Evolutionary conservation across 2,797 vertebrate genomes (phyloP).

Genomic region (Sebastes itinus): DNA sequence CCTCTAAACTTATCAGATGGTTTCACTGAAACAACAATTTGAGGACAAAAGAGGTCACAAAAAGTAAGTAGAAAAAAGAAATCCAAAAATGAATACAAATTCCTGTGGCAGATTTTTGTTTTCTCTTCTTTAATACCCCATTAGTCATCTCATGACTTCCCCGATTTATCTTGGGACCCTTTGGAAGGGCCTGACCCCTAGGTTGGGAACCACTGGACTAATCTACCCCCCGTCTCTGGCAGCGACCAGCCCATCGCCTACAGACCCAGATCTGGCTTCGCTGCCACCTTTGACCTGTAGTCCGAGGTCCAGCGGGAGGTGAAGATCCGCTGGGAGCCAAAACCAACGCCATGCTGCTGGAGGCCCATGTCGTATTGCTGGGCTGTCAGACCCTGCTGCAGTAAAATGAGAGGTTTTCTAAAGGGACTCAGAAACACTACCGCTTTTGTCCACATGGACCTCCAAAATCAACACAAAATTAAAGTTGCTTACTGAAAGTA

Average conservation of each 20-base stretch:
- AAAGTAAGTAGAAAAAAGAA: background rate
- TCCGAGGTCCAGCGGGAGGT: too few relatives aligned
- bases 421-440: background rate
- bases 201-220: too few relatives aligned
- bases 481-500: background rate
- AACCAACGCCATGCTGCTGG: too few relatives aligned
- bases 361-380: background rate
- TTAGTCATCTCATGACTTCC: too few relatives aligned
- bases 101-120: background rate
- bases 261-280: too few relatives aligned
- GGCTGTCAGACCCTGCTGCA: background rate
- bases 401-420: background rate
- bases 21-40: background rate
- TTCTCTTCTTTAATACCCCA: background rate
- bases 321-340: fast-evolving
- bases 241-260: too few relatives aligned
- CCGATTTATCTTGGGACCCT: too few relatives aligned
- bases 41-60: background rate
- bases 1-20: too few relatives aligned
- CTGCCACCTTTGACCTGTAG: too few relatives aligned
- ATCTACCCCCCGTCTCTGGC: too few relatives aligned
- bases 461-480: background rate
- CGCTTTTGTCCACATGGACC: background rate
- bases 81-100: background rate
- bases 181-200: too few relatives aligned